A percentile compares a stretch with the other conserved stretches of the same genome.
Evolutionary conservation across 2,888 invertebrate genomes (phyloP).

Genomic region (Tyria jacobaeae): DNA sequence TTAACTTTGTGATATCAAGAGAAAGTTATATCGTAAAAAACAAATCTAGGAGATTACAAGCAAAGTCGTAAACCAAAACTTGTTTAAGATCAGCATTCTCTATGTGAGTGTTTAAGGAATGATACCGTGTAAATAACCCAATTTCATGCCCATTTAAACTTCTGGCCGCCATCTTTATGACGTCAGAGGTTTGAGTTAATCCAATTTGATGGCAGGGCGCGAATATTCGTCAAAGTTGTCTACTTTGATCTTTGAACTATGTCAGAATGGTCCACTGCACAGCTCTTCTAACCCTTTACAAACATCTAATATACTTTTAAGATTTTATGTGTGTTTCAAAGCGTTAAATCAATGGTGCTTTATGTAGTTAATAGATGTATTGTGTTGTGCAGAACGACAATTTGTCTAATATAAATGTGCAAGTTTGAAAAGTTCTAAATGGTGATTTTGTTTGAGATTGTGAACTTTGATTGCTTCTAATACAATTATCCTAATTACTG

Average conservation of each 20-base stretch:
- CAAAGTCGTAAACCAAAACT: background rate
- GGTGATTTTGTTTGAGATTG: background rate
- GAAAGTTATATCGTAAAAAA: background rate
- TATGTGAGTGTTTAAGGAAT: constrained; percentile 2
- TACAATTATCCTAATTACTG: background rate
- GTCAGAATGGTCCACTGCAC: background rate
- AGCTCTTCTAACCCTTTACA: constrained; percentile 18
- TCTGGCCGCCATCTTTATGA: constrained; percentile 19
- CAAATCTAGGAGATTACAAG: background rate
- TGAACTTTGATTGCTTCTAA: background rate
- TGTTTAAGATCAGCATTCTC: background rate
- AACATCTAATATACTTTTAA: constrained; percentile 4
- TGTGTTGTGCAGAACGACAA: background rate
- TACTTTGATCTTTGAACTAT: constrained; percentile 41
- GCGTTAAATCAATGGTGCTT: background rate
- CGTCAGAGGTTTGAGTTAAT: constrained; percentile 31
- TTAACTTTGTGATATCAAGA: background rate
- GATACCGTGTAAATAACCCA: constrained; percentile 19
- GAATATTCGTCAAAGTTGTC: constrained; percentile 20
- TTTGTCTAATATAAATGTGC: background rate
- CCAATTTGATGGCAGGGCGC: constrained; percentile 28
- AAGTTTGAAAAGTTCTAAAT: background rate
- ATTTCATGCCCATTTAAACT: constrained; percentile 30
- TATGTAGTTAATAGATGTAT: background rate
- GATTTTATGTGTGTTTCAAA: background rate